phyloP scores from a whole-genome alignment of 2,888 invertebrate species.

The Athripsodes cinereus region DNA sequence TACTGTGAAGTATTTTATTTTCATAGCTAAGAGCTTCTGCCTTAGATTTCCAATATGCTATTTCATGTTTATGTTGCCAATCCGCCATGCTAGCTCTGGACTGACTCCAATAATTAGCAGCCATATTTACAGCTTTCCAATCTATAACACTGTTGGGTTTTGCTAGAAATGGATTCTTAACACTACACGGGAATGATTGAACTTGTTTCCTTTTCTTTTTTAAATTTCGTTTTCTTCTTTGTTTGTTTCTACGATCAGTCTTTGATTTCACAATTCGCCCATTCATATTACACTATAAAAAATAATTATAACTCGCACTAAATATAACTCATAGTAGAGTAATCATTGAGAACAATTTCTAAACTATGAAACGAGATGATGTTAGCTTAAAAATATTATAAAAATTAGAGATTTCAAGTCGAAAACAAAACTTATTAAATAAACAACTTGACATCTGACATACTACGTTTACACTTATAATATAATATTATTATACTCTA shows the following conservation, averaged over 20 bases:
- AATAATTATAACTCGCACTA: too few species aligned
- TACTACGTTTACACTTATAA: too few species aligned
- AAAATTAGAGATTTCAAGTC: too few species aligned
- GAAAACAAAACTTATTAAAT: too few species aligned
- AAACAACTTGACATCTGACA: too few species aligned
- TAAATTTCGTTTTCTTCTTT: background rate
- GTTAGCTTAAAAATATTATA: too few species aligned
- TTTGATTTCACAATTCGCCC: background rate
- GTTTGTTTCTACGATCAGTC: background rate
- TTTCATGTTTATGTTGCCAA: constrained; percentile 51
- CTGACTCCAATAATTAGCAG: constrained; percentile 15
- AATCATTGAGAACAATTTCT: too few species aligned
- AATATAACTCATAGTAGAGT: too few species aligned
- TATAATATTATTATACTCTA: too few species aligned
- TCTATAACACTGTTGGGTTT: background rate
- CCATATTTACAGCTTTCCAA: constrained; percentile 7
- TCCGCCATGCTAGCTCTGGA: constrained; percentile 11
- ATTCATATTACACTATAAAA: background rate
- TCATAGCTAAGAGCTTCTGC: constrained; percentile 53
- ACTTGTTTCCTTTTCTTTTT: background rate
- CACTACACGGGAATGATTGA: background rate
- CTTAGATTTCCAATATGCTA: constrained; percentile 57
- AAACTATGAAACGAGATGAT: too few species aligned
- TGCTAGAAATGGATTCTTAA: background rate
- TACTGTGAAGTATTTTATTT: constrained; percentile 49